Evolutionary conservation across 92 coral and sea anemone species (phyloP), one percentile per base, ranked within the genome.

Genomic region (Meandrina meandrites): DNA sequence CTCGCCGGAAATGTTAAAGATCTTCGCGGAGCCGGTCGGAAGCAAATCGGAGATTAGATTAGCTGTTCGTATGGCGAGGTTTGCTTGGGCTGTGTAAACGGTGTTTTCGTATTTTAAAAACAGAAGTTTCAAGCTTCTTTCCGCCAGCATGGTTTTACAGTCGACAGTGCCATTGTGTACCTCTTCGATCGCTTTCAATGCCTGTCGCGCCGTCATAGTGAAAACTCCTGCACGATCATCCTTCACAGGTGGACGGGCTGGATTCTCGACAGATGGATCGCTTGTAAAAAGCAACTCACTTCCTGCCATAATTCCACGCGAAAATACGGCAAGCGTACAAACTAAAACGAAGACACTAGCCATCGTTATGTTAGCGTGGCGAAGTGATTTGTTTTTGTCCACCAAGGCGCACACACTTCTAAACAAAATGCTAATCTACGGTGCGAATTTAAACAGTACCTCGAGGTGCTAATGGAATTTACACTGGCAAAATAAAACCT

Each of bases 21-120:
- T 79, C 57, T 81, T 85, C 17, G 80, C 74, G 8, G 98, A 86
- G 24, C 98, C 98, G 7, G 98, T 87, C 18, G 96, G 96, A 0
- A 95, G 73, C 53, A 95, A 87, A 77, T 93, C 98, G 1, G 96
- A 87, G 53, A 95, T 85, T 0, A 95, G 70, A 74, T 95, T 95
- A 22, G 98, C 98, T 30, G 98, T 91, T 22, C 94, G 89, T 19
- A 95, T 95, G 31, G 96, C 94, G 37, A 95, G 87, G 85, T 81
- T 82, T 21, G 98, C 98, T 80, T 93, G 96, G 10, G 79, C 81
- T 28, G 93, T 93, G 75, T 89, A 95, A 18, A 91, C 94, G 45
- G 92, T 91, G 82, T 93, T 91, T 69, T 95, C 91, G 85, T 95
- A 95, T 70, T 92, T 91, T 27, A 95, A 89, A 79, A 77, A 67